Evolutionary conservation across 2,888 invertebrate species (phyloP).

Genomic region (Eristalis tenax): DNA sequence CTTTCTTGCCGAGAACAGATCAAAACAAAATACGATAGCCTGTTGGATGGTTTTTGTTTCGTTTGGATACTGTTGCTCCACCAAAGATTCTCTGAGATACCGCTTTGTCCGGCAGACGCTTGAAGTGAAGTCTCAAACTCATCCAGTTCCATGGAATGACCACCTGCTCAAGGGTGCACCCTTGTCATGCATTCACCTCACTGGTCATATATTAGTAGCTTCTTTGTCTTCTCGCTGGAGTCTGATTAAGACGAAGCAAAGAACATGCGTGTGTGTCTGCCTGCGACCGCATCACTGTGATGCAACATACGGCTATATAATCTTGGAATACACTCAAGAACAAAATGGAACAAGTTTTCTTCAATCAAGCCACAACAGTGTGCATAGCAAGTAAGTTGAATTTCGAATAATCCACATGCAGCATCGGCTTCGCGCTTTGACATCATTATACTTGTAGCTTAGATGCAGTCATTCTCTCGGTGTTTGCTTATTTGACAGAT

Average conservation of each 20-base stretch:
- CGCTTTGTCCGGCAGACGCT: conserved; percentile 24
- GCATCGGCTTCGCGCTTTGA: too few relatives aligned
- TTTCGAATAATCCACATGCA: neutral
- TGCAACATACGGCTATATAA: conserved; percentile 44
- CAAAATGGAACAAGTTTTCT: conserved; percentile 38
- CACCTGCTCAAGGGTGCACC: conserved; percentile 66
- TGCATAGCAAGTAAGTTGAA: conserved; percentile 11
- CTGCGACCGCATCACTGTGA: conserved; percentile 14
- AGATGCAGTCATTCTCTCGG: too few relatives aligned
- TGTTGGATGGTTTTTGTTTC: conserved; percentile 17
- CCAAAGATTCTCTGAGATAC: conserved; percentile 9
- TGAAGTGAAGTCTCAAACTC: conserved; percentile 18
- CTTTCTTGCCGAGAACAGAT: conserved; percentile 19
- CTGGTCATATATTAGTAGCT: conserved; percentile 6
- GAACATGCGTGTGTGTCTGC: neutral
- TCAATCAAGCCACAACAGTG: neutral
- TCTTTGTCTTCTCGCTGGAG: conserved; percentile 38
- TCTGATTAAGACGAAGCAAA: conserved; percentile 16
- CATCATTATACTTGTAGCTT: too few relatives aligned
- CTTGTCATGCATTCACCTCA: conserved; percentile 43
- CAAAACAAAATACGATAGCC: conserved; percentile 60
- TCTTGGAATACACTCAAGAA: conserved; percentile 13
- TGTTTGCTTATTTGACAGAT: too few relatives aligned
- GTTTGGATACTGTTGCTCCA: neutral
- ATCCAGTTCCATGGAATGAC: conserved; percentile 26